Percentiles rank a stretch among this genome's conserved stretches.
These are phyloP conservation scores for Aphidius colemani DNA, from an alignment of 2,888 invertebrate genomes.

Conservation along the genomic window DNA sequence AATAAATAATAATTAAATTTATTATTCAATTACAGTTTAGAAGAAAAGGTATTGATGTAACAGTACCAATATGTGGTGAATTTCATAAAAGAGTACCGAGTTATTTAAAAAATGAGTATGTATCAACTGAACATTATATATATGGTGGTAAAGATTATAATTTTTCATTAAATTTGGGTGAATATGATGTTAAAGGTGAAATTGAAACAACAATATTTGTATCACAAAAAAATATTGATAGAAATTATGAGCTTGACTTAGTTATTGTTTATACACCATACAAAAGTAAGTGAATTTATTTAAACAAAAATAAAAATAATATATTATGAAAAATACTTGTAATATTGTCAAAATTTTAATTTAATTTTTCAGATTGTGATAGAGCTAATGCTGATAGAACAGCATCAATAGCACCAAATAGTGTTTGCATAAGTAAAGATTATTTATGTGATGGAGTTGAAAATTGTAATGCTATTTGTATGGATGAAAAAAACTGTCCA, in stretches of 20 bases:
- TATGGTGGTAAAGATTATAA: constrained; percentile 28
- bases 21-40: constrained; percentile 40
- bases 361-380: constrained; percentile 24
- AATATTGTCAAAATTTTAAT: no score
- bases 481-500: constrained; percentile 60
- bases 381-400: constrained; percentile 41
- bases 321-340: constrained; percentile 28
- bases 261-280: constrained; percentile 61
- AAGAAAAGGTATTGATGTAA: constrained; percentile 45
- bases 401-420: constrained; percentile 33
- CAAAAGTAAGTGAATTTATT: constrained; percentile 45
- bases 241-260: constrained; percentile 54
- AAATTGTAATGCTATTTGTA: constrained; percentile 62
- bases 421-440: constrained; percentile 58
- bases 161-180: constrained; percentile 28
- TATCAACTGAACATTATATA: constrained; percentile 11
- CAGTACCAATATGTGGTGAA: constrained; percentile 54
- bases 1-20: no score
- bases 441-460: constrained; percentile 60
- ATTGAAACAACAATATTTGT: constrained; percentile 60
- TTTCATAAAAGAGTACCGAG: constrained; percentile 47
- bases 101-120: no score
- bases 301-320: constrained; percentile 38
- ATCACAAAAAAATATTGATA: constrained; percentile 47
- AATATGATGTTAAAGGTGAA: constrained; percentile 43